Percentiles rank a stretch among this genome's conserved stretches.
Conservation (phyloP, 2,888 invertebrate species). For the Tiphia femorata region DNA sequence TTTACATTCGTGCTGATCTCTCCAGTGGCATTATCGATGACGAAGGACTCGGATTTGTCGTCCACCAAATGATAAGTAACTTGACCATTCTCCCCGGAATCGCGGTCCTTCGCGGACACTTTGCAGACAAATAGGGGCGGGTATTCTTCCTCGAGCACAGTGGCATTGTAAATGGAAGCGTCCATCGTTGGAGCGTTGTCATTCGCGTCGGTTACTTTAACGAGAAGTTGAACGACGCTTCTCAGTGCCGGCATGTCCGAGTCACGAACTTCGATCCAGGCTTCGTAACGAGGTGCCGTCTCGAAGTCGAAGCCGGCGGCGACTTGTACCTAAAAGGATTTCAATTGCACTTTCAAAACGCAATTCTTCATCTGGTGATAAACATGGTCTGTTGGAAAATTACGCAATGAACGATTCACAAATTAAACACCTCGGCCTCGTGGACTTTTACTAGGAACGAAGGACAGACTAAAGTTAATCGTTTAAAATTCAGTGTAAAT, state of each 20-base stretch:
- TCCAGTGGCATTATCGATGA: slow-evolving; percentile 84
- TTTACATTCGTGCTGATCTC: slow-evolving; percentile 86
- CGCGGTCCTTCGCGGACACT: slow-evolving; percentile 85
- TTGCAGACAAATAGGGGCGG: slow-evolving; percentile 82
- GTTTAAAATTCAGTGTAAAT: no score
- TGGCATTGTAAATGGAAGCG: slow-evolving; percentile 84
- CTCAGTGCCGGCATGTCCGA: slow-evolving; percentile 85
- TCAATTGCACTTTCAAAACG: no score
- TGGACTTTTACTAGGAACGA: no score
- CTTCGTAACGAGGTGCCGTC: slow-evolving; percentile 84
- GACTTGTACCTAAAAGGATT: slow-evolving; percentile 73
- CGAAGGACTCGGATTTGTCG: slow-evolving; percentile 85
- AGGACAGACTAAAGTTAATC: no score
- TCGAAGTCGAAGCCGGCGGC: slow-evolving; percentile 89
- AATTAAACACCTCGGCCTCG: no score
- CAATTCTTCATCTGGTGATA: no score
- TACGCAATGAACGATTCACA: no score
- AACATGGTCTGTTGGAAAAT: background rate
- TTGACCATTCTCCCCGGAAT: slow-evolving; percentile 89
- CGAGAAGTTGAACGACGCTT: slow-evolving; percentile 83
- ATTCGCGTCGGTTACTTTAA: slow-evolving; percentile 94
- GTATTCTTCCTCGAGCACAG: slow-evolving; percentile 88
- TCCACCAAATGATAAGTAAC: slow-evolving; percentile 83
- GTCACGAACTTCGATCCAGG: slow-evolving; percentile 93
- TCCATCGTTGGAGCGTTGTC: slow-evolving; percentile 92